Evolutionary conservation across 2,113 vertebrate species (phyloP).

Genomic region (Phycodurus eques): DNA sequence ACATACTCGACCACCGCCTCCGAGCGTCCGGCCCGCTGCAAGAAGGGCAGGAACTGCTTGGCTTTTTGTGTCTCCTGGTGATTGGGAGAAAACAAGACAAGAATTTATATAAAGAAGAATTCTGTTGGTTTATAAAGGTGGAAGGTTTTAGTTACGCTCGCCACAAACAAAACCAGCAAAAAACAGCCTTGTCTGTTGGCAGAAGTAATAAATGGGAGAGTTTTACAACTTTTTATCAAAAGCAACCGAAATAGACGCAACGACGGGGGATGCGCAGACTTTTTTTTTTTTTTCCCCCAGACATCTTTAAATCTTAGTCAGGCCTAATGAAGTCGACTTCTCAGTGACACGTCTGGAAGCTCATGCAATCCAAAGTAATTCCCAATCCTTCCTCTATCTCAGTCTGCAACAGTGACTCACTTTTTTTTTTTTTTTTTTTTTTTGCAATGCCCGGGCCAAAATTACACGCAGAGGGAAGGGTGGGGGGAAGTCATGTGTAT

Average conservation of each 20-base stretch:
- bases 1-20: slow-evolving; percentile 96
- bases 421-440: background rate
- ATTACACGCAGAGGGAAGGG: slow-evolving; percentile 36
- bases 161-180: background rate
- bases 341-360: slow-evolving; percentile 33
- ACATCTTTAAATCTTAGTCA: slow-evolving; percentile 21
- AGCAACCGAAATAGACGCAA: background rate
- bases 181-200: background rate
- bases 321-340: slow-evolving; percentile 38
- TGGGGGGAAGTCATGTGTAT: slow-evolving; percentile 41
- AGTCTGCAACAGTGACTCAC: slow-evolving; percentile 54
- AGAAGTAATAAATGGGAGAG: background rate
- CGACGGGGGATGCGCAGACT: background rate
- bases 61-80: slow-evolving; percentile 93
- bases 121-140: background rate
- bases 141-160: background rate
- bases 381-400: slow-evolving; percentile 32
- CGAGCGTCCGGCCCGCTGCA: slow-evolving; percentile 92
- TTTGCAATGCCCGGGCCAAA: slow-evolving; percentile 40
- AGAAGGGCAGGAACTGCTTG: slow-evolving; percentile 95
- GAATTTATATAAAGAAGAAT: background rate
- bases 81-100: background rate
- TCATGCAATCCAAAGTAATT: slow-evolving; percentile 35
- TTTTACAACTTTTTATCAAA: background rate
- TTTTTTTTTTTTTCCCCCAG: slow-evolving; percentile 4